phyloP scores from a whole-genome alignment of 37 sponge, comb jelly and placozoan genomes.

The Dysidea cf. avara region DNA sequence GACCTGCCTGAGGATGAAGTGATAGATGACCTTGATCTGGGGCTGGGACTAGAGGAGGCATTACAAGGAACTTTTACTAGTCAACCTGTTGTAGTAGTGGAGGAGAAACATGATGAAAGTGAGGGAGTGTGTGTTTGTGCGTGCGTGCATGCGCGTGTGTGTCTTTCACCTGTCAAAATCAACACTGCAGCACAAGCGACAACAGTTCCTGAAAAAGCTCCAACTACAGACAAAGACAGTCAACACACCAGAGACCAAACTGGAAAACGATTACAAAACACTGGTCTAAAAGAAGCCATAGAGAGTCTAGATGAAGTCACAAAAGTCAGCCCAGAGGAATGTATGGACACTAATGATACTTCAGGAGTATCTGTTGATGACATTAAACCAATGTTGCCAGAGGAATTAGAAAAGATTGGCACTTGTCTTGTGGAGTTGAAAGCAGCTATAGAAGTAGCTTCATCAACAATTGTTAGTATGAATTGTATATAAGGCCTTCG shows the following conservation, averaged over 20 bases:
- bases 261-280: no score
- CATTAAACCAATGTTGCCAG: constrained; percentile 20
- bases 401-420: constrained; percentile 26
- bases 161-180: no score
- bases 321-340: not conserved
- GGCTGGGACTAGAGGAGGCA: not conserved
- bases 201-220: no score
- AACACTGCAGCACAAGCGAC: no score
- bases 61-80: not conserved
- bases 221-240: no score
- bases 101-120: constrained; percentile 5
- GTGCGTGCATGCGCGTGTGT: not conserved
- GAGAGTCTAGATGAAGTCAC: no score
- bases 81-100: not conserved
- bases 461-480: constrained; percentile 34
- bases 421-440: constrained; percentile 59
- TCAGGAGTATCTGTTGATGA: not conserved
- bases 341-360: not conserved
- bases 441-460: constrained; percentile 26
- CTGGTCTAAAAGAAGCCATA: no score
- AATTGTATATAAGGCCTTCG: not conserved
- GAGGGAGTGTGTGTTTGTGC: not conserved
- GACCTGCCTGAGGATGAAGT: not conserved
- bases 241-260: no score
- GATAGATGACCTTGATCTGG: constrained; percentile 13